Evolutionary conservation across 2,888 invertebrate genomes (phyloP), one percentile per base, ranked within the genome.

Genomic region (Dimorphilus gyrociliatus): DNA sequence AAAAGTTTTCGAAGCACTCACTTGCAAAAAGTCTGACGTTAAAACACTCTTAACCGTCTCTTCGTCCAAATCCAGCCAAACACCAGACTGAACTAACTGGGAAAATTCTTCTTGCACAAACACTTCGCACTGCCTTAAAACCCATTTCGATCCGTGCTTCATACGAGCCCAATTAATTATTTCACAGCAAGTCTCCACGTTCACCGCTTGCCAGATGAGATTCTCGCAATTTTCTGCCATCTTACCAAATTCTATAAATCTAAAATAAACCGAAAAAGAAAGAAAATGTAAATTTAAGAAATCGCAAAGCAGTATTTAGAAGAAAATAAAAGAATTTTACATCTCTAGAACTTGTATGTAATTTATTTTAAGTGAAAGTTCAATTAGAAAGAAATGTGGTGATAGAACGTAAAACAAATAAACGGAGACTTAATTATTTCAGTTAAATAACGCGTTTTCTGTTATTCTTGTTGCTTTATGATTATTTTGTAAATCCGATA

Each of bases 31-130:
- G 50, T 79, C 78, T 44, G 78, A 79, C 46, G 74, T 72, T 30
- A 82, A 64, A 26, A 76, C 76, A 50, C 79, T 76, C 23, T 74
- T 68, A 35, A 82, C 64, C 54, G 80, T 78, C 10, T 67, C 62
- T 54, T 78, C 78, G 65, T 81, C 73, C 51, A 81, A 57, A 64
- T 81, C 73, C 66, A 79, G 69, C 48, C 82, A 59, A 42, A 78
- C 73, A 47, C 78, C 68, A 3, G 77, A 75, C 33, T 52, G 52
- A 2, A 48, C 40, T 19, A 59, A 38, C 40, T 54, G 52, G 6
- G 79, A 73, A 65, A 88, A 90, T 66, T 92, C 90, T 65, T 92
- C 90, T 23, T 81, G 72, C 25, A 92, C 71, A 66, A 78, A 88
- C 53, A 86, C 82, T 58, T 82, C 72, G 30, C 86, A 85, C 62